Evolutionary conservation across 2,113 vertebrate species (phyloP).

Genomic region (Odocoileus virginianus): DNA sequence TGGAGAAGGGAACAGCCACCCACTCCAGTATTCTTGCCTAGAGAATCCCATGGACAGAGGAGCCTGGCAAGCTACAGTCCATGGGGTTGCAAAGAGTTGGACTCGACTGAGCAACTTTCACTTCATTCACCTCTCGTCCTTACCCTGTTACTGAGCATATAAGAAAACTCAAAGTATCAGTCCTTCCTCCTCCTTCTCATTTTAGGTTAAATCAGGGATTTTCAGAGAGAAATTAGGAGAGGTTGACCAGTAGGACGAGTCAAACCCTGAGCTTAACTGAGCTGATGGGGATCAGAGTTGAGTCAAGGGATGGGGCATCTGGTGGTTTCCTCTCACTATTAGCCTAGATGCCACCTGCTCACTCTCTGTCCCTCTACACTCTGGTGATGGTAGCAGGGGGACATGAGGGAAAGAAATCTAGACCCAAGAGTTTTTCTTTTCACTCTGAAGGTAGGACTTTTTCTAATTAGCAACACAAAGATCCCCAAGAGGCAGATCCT

Average conservation of each 20-base stretch:
- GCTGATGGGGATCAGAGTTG: not conserved
- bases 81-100: not conserved
- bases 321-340: not conserved
- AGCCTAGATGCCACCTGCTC: not conserved
- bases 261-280: not conserved
- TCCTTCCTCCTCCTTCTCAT: not conserved
- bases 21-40: not conserved
- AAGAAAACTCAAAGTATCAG: not conserved
- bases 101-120: not conserved
- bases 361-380: not conserved
- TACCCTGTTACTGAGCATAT: not conserved
- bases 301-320: not conserved
- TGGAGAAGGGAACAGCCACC: not conserved
- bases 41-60: not conserved
- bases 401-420: not conserved
- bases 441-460: not conserved
- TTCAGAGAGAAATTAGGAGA: slow-evolving; percentile 21
- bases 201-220: not conserved
- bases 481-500: slow-evolving; percentile 16
- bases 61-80: not conserved
- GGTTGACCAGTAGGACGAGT: not conserved
- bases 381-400: not conserved
- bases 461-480: slow-evolving; percentile 37
- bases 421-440: not conserved
- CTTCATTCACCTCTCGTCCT: not conserved